Evolutionary conservation across 2,888 invertebrate species (phyloP).

Genomic region (Alsophila aescularia): DNA sequence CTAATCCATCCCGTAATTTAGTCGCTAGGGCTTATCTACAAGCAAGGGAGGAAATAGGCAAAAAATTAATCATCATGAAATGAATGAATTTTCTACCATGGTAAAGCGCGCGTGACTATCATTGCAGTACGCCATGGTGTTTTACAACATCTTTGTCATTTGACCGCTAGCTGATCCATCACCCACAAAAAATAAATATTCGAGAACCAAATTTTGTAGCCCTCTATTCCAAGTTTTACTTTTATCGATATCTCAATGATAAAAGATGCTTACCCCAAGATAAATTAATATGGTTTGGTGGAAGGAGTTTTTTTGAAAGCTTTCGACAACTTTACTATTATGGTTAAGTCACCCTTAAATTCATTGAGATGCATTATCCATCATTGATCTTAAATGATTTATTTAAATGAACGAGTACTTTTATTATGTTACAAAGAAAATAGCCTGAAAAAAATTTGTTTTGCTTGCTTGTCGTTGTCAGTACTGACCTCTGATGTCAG

Average conservation of each 20-base stretch:
- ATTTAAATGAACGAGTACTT: neutral
- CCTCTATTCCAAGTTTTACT: constrained; percentile 10
- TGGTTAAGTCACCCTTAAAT: constrained; percentile 3
- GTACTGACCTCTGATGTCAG: too few relatives aligned
- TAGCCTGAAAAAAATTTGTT: neutral
- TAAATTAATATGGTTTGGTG: constrained; percentile 34
- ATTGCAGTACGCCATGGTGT: too few relatives aligned
- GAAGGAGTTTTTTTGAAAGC: constrained; percentile 20
- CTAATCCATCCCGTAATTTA: too few relatives aligned
- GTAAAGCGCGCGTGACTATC: too few relatives aligned
- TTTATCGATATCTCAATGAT: constrained; percentile 27
- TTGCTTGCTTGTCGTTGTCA: too few relatives aligned
- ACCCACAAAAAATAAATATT: neutral
- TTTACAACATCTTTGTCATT: neutral
- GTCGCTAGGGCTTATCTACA: too few relatives aligned
- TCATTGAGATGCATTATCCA: constrained; percentile 13
- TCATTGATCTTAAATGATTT: constrained; percentile 19
- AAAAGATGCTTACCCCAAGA: constrained; percentile 34
- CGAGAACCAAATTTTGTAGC: neutral
- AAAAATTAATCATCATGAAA: too few relatives aligned
- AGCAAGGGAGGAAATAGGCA: too few relatives aligned
- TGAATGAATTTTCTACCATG: too few relatives aligned
- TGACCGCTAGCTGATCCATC: neutral
- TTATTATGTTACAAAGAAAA: neutral
- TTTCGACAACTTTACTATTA: constrained; percentile 15